Conservation (phyloP, 2,888 invertebrate genomes). For the Eupithecia subfuscata region DNA sequence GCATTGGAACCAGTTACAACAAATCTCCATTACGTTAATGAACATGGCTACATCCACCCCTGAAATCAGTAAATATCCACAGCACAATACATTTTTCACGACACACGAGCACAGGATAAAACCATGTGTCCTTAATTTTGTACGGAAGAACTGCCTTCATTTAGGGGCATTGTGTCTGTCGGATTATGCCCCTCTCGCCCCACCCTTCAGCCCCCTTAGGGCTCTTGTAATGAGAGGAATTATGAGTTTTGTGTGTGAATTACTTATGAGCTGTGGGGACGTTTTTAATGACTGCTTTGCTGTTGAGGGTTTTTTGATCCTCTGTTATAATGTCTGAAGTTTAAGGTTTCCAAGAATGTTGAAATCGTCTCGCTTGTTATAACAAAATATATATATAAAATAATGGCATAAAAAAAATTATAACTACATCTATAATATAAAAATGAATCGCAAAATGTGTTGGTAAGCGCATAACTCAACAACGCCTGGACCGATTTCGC, state of each 20-base stretch:
- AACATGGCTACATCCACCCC: neutral
- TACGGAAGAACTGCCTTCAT: constrained; percentile 63
- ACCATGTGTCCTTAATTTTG: constrained; percentile 62
- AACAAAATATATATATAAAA: too few relatives aligned
- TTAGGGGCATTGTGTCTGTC: constrained; percentile 66
- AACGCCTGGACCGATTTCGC: too few relatives aligned
- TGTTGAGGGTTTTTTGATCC: neutral
- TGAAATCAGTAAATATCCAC: constrained; percentile 20
- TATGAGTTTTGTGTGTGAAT: constrained; percentile 69
- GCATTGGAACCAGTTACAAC: neutral
- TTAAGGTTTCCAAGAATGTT: neutral
- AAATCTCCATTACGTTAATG: neutral
- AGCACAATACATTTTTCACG: constrained; percentile 47
- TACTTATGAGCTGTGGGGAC: constrained; percentile 54
- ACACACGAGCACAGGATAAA: constrained; percentile 50
- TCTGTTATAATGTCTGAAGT: neutral
- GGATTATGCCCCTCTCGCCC: constrained; percentile 59
- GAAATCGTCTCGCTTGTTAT: neutral
- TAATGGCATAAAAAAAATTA: too few relatives aligned
- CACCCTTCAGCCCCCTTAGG: constrained; percentile 26
- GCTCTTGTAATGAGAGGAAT: constrained; percentile 70
- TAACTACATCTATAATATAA: too few relatives aligned
- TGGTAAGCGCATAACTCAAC: too few relatives aligned
- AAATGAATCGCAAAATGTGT: too few relatives aligned
- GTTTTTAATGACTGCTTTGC: constrained; percentile 42